Evolutionary conservation across 1,140 invertebrate genomes (phyloP).

Genomic region (Gonioctena quinquepunctata): DNA sequence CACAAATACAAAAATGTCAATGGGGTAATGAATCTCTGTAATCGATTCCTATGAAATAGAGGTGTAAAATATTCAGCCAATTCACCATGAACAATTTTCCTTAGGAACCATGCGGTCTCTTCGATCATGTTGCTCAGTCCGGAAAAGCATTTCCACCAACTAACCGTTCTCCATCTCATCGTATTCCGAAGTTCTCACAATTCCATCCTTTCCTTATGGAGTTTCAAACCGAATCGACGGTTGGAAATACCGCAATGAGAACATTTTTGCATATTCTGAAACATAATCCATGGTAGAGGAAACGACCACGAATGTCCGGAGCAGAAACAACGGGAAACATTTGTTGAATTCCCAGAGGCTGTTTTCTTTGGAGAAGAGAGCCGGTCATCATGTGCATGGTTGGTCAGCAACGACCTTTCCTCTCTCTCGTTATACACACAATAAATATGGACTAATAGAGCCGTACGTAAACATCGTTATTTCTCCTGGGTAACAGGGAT

Average conservation of each 20-base stretch:
- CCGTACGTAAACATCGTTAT: slow-evolving; percentile 52
- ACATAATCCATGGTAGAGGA: neutral
- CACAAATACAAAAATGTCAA: too few relatives aligned
- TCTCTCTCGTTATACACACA: slow-evolving; percentile 51
- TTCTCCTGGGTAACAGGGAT: slow-evolving; percentile 40
- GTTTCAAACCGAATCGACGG: neutral
- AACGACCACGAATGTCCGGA: neutral
- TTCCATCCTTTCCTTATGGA: too few relatives aligned
- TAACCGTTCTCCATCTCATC: too few relatives aligned
- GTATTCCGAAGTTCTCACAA: too few relatives aligned
- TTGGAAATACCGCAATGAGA: neutral
- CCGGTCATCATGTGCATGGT: slow-evolving; percentile 44
- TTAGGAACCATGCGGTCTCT: too few relatives aligned
- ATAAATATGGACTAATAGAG: slow-evolving; percentile 53
- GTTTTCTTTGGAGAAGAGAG: slow-evolving; percentile 36
- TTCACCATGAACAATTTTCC: too few relatives aligned
- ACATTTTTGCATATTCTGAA: slow-evolving; percentile 2
- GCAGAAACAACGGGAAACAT: slow-evolving; percentile 14
- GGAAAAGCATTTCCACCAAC: too few relatives aligned
- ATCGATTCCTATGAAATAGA: too few relatives aligned
- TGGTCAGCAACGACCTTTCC: slow-evolving; percentile 31
- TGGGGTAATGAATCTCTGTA: too few relatives aligned
- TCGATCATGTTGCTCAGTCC: too few relatives aligned
- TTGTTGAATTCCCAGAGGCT: slow-evolving; percentile 37
- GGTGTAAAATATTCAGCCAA: too few relatives aligned